Conservation (phyloP, 2,113 vertebrate species). For the Eptesicus fuscus region DNA sequence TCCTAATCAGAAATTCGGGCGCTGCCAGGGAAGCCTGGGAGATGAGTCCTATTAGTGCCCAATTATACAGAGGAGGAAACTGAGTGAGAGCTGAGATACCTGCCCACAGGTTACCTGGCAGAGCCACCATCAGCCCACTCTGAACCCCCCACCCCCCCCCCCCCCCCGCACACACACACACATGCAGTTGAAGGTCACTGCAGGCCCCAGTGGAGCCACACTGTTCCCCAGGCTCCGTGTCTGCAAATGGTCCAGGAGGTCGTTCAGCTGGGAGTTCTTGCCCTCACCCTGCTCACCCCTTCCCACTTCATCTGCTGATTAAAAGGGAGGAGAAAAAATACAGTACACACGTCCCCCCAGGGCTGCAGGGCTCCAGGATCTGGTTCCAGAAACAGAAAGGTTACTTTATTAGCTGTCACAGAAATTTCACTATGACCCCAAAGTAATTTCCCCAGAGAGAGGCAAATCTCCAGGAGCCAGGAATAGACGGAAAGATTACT, state of each 20-base stretch:
- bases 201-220: not conserved
- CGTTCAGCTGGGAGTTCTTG: not conserved
- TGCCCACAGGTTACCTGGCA: not conserved
- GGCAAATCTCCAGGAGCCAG: slow-evolving; percentile 50
- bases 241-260: not conserved
- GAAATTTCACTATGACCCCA: slow-evolving; percentile 61
- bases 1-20: not conserved
- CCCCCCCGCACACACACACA: not conserved
- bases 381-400: slow-evolving; percentile 60
- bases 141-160: not conserved
- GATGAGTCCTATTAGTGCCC: not conserved
- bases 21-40: not conserved
- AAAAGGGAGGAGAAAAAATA: not conserved
- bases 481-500: slow-evolving; percentile 20
- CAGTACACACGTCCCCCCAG: not conserved
- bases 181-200: not conserved
- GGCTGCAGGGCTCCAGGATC: not conserved
- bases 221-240: not conserved
- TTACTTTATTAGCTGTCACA: slow-evolving; percentile 69
- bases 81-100: not conserved
- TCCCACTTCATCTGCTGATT: slow-evolving; percentile 16
- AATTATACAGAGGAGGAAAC: not conserved
- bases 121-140: not conserved
- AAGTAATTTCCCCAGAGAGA: slow-evolving; percentile 69
- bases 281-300: not conserved